Percentiles rank a stretch among this genome's conserved stretches.
Evolutionary conservation across 2,797 vertebrate species (phyloP).

Genomic region (Nothura maculosa): DNA sequence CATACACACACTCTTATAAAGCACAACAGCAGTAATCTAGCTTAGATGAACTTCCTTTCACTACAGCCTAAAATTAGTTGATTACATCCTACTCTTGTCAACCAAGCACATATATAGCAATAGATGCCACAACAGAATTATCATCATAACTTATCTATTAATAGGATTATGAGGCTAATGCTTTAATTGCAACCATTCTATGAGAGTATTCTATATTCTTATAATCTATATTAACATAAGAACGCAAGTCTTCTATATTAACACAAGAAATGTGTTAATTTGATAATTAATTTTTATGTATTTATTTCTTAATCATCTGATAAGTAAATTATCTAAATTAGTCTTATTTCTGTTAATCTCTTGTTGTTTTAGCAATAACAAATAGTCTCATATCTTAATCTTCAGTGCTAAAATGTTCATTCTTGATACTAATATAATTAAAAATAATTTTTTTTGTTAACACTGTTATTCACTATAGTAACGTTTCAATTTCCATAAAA

Average conservation of each 20-base stretch:
- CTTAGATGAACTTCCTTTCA: not conserved
- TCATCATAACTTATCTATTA: not conserved
- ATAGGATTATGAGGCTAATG: not conserved
- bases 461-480: not conserved
- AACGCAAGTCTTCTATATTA: too few species aligned
- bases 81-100: not conserved
- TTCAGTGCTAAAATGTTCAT: not conserved
- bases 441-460: not conserved
- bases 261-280: not conserved
- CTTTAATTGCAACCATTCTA: not conserved
- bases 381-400: not conserved
- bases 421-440: not conserved
- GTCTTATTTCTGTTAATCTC: not conserved
- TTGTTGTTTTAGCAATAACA: not conserved
- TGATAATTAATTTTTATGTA: not conserved
- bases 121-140: not conserved
- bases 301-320: not conserved
- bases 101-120: not conserved
- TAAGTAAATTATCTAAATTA: not conserved
- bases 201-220: not conserved
- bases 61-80: not conserved
- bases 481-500: not conserved
- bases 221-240: too few species aligned
- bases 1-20: not conserved
- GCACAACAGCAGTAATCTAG: not conserved